phyloP scores from a whole-genome alignment of 2,113 vertebrate genomes.

The Galemys pyrenaicus region DNA sequence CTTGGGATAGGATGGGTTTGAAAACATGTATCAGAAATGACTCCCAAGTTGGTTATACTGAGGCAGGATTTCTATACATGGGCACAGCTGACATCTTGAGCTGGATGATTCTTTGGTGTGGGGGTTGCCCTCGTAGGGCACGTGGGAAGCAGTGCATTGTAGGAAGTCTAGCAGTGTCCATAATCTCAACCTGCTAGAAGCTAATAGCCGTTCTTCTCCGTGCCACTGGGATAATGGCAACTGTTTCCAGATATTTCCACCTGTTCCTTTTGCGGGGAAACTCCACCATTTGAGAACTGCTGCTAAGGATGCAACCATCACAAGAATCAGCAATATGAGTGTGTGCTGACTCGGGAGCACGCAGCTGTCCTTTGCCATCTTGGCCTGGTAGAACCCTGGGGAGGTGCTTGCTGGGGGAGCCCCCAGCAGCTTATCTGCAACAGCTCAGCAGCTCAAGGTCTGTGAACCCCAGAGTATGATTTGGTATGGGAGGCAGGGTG shows the following conservation, averaged over 20 bases:
- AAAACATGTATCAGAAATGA: background rate
- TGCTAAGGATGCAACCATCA: background rate
- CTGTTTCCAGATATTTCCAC: background rate
- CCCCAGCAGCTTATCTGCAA: background rate
- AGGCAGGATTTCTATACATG: background rate
- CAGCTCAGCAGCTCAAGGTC: background rate
- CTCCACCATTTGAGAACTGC: accelerated
- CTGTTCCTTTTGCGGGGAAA: background rate
- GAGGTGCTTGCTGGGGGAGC: background rate
- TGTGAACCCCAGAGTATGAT: background rate
- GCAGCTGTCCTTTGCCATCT: background rate
- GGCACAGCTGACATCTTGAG: background rate
- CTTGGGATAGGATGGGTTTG: background rate
- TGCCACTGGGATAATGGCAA: background rate
- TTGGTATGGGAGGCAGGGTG: background rate
- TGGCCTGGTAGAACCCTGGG: background rate
- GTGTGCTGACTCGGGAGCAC: background rate
- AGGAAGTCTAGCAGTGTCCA: background rate
- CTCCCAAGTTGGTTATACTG: background rate
- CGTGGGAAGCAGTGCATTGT: background rate
- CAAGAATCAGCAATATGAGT: background rate
- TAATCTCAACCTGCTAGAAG: background rate
- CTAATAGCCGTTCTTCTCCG: background rate
- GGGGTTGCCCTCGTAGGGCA: background rate
- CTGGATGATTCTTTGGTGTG: background rate